Evolutionary conservation across 1,140 invertebrate genomes (phyloP).

Genomic region (Triops longicaudatus): DNA sequence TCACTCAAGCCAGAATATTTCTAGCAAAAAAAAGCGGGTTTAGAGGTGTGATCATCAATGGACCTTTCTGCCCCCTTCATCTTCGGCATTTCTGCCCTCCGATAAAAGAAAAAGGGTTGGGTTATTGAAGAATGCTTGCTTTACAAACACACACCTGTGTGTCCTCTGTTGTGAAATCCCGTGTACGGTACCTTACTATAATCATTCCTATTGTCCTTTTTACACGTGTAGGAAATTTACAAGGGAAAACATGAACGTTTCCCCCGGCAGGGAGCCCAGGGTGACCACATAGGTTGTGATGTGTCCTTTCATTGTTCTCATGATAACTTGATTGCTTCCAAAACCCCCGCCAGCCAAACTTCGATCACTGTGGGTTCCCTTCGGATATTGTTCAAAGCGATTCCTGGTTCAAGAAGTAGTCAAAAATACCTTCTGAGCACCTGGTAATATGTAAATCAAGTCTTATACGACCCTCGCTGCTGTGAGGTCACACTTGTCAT

Average conservation of each 20-base stretch:
- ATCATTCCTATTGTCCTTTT: constrained; percentile 2
- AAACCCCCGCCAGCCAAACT: not conserved
- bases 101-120: not conserved
- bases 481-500: constrained; percentile 1
- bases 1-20: not conserved
- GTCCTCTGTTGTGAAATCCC: not conserved
- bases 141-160: constrained; percentile 11
- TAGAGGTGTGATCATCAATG: not conserved
- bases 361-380: not conserved
- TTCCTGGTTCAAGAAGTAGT: not conserved
- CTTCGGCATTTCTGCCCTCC: not conserved
- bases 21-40: not conserved
- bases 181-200: not conserved
- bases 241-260: not conserved
- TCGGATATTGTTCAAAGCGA: not conserved
- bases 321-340: not conserved
- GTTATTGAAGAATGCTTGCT: not conserved
- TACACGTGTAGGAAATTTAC: not conserved
- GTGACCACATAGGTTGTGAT: constrained; percentile 1
- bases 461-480: not conserved
- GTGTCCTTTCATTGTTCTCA: not conserved
- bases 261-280: not conserved
- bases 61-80: not conserved
- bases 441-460: not conserved
- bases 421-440: not conserved